Base-by-base conservation (phyloP, 2,113 vertebrate genomes). In the Oryzias melastigma region DNA sequence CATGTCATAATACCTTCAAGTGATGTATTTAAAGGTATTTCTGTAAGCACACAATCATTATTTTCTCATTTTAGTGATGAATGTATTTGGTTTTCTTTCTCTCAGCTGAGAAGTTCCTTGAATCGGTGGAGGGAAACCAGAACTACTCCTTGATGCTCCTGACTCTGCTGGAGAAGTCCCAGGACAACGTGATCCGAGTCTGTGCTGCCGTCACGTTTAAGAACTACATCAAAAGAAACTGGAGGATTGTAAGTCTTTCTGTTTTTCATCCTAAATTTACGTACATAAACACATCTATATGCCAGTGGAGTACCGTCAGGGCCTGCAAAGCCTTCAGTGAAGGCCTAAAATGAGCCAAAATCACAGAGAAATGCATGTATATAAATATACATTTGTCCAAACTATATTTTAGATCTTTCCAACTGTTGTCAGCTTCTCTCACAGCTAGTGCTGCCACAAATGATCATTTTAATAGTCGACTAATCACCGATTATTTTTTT, bases 221-320 rank as follows among this genome's bases (percentile, higher is more conserved):
- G 88, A 99, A 99, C 70, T 99, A 98, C 71, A 97, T 98, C 79
- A 99, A 99, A 88, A 95, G 97, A 85, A 99, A 99, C 86, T 99
- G 97, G 97, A 94, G 96, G 87, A 92, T 97, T 88, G 97, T 99
- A 91, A 90, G 97, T 92, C 53, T 64, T 3, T 2, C n/a, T 8
- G 5, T 20, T 13, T 42, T 63, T n/a, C 17, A 47, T 4, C 15
- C 16, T 3, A 7, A 7, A 18, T 47, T 52, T 17, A 5, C 17
- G 15, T 8, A n/a, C 27, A 24, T n/a, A 10, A 5, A 7, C 7
- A 35, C 2, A 35, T n/a, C n/a, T n/a, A n/a, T n/a, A n/a, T n/a
- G n/a, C n/a, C n/a, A n/a, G n/a, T n/a, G n/a, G n/a, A n/a, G n/a
- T n/a, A n/a, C n/a, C n/a, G n/a, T n/a, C n/a, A n/a, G n/a, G n/a